Percentiles rank a stretch among this genome's conserved stretches.
Evolutionary conservation across 2,113 vertebrate species (phyloP).

Genomic region (Panthera leo): DNA sequence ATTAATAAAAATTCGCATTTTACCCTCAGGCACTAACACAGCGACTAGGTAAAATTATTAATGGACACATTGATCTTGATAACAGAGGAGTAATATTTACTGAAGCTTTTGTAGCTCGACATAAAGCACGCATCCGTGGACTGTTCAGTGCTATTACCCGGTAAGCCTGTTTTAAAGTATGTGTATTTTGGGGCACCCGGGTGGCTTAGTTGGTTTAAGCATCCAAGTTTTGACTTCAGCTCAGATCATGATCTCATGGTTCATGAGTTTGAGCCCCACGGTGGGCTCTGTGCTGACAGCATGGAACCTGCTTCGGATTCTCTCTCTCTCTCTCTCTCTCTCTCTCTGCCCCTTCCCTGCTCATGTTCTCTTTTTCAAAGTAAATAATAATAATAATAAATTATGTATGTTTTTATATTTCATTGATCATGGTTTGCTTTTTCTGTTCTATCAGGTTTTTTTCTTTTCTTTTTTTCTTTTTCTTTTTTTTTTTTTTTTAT

Average conservation of each 20-base stretch:
- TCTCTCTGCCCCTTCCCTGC: too few species aligned
- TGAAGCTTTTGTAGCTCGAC: conserved; percentile 93
- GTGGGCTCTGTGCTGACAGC: too few species aligned
- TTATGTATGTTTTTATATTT: neutral
- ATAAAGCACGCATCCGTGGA: conserved; percentile 94
- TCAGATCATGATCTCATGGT: too few species aligned
- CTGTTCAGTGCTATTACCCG: conserved; percentile 96
- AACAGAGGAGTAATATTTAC: conserved; percentile 95
- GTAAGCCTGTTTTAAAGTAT: conserved; percentile 80
- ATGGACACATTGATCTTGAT: conserved; percentile 94
- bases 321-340: too few species aligned
- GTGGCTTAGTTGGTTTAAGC: too few species aligned
- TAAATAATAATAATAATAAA: too few species aligned
- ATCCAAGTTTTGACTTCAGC: too few species aligned
- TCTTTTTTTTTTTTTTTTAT: neutral
- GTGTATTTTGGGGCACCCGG: too few species aligned
- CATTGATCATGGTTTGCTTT: neutral
- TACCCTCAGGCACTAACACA: conserved; percentile 89
- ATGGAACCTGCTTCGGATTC: too few species aligned
- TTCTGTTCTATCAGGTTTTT: neutral
- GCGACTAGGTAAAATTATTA: conserved; percentile 92
- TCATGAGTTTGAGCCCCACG: too few species aligned
- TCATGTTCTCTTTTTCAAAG: too few species aligned
- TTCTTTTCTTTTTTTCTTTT: neutral
- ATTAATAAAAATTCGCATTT: conserved; percentile 56